Evolutionary conservation across 2,113 vertebrate genomes (phyloP), one percentile per base, ranked within the genome.

Genomic region (Hylia prasina): DNA sequence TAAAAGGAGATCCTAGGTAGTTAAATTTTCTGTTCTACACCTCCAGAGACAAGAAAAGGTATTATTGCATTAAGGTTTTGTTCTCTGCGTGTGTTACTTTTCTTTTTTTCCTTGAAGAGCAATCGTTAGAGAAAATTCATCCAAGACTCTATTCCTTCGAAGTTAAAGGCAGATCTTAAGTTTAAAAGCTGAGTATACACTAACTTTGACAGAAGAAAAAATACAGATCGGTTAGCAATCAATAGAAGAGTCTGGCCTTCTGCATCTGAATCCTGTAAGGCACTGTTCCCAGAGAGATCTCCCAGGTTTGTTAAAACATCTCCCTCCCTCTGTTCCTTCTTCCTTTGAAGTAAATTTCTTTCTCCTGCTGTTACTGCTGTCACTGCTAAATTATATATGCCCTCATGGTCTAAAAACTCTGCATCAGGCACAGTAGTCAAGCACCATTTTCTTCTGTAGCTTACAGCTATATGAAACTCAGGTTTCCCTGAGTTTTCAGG

Each of bases 191-290:
- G 71, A 51, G 70, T 91, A 57, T 96, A 89, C 81, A 79, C 54
- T 94, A 78, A 69, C 78, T 90, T 79, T 91, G 90, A 88, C 50
- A 83, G 37, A 61, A 82, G 19, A 20, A 73, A 86, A 94, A 92
- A 73, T 70, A 95, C 70, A 71, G 82, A 97, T 95, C 96, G 95
- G 85, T 95, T 77, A 94, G 60, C 83, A 95, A 97, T 95, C 95
- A 90, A 97, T 96, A 95, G 68, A 64, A 86, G 58, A 92, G 78
- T 73, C 92, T 87, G 56, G 65, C 77, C 71, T 82, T 87, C 63
- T 93, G 82, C 65, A 86, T 94, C 89, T 87, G 81, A 85, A 90
- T 85, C 73, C 73, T 76, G 64, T 82, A 68, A 97, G 81, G 71
- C 56, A 61, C 22, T 8, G 16, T 75, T 76, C 48, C n/a, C 45